Percentiles rank a stretch among this genome's conserved stretches.
phyloP scores from a whole-genome alignment of 2,113 vertebrate species.

The Leucopsar rothschildi region DNA sequence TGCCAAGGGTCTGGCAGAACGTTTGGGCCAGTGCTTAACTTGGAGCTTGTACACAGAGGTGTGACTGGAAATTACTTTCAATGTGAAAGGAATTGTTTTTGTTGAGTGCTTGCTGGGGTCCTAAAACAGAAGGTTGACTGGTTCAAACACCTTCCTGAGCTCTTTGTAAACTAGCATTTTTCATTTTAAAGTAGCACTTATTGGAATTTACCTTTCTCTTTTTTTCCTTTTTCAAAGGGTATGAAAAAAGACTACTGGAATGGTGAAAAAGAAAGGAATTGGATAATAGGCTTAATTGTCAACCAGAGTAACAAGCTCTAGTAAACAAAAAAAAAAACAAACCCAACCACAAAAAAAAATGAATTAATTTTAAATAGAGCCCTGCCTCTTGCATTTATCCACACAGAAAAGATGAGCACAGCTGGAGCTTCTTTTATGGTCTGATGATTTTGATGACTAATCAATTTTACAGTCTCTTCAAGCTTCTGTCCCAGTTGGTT shows the following conservation, averaged over 20 bases:
- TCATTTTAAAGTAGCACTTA: background rate
- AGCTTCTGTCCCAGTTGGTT: constrained; percentile 3
- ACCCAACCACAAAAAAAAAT: background rate
- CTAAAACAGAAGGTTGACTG: background rate
- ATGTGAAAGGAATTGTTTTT: background rate
- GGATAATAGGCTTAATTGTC: constrained; percentile 20
- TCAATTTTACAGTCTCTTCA: constrained; percentile 31
- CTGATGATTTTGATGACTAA: constrained; percentile 39
- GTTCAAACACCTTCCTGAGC: background rate
- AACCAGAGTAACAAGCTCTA: constrained; percentile 15
- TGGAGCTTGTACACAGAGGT: accelerated
- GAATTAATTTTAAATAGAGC: constrained; percentile 23
- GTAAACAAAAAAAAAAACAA: constrained; percentile 1
- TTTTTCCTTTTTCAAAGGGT: background rate
- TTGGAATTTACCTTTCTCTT: background rate
- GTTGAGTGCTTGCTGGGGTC: background rate
- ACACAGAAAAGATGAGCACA: background rate
- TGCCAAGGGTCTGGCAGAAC: background rate
- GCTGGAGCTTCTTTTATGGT: constrained; percentile 40
- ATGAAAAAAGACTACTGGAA: background rate
- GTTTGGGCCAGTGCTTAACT: background rate
- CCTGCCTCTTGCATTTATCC: background rate
- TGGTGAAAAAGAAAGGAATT: background rate
- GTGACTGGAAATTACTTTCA: background rate
- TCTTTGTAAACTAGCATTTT: background rate